Conservation (phyloP, 2,113 vertebrate genomes). For the Elaphurus davidianus region DNA sequence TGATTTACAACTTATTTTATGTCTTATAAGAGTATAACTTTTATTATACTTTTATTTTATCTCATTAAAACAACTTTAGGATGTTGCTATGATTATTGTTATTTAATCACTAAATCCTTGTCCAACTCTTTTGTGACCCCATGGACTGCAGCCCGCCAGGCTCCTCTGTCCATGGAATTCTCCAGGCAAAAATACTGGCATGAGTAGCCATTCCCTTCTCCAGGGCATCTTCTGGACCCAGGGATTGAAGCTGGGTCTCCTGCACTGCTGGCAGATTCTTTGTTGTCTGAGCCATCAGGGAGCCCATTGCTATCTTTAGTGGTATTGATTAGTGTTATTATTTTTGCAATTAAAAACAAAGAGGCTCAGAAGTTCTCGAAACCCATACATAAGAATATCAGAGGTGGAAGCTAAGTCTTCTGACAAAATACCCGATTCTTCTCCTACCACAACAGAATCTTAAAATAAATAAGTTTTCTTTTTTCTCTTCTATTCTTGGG, state of each 20-base stretch:
- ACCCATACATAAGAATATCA: background rate
- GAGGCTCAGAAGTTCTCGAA: background rate
- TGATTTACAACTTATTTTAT: background rate
- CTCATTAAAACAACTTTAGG: background rate
- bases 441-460: background rate
- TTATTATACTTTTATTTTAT: background rate
- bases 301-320: background rate
- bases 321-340: background rate
- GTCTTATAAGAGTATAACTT: too few relatives aligned
- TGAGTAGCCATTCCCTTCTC: background rate
- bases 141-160: background rate
- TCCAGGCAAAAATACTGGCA: background rate
- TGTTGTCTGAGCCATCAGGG: background rate
- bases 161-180: background rate
- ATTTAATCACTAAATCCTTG: background rate
- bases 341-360: background rate
- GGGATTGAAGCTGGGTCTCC: background rate
- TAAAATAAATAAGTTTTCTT: background rate
- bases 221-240: background rate
- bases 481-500: background rate
- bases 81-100: background rate
- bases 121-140: background rate
- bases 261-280: background rate
- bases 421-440: background rate
- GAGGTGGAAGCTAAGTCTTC: background rate